Percentiles rank a stretch among this genome's conserved stretches.
phyloP scores from a whole-genome alignment of 2,113 vertebrate species.

The Arizona elegans region DNA sequence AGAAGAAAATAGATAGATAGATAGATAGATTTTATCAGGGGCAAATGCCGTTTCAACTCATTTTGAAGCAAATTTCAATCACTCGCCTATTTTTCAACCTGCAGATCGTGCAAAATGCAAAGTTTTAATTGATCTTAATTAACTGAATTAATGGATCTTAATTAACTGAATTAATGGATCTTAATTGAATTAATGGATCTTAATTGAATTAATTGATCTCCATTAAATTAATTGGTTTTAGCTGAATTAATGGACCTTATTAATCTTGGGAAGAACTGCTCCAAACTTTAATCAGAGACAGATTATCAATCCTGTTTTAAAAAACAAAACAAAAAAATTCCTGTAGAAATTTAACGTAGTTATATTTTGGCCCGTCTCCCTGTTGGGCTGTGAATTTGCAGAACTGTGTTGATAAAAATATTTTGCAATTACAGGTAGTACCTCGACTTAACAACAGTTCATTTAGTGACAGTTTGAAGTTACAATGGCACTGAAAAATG shows the following conservation, averaged over 20 bases:
- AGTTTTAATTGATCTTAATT: background rate
- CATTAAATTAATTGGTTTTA: background rate
- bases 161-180: background rate
- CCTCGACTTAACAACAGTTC: no score
- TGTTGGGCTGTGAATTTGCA: background rate
- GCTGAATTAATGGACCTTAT: background rate
- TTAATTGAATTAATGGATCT: no score
- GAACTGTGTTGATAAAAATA: background rate
- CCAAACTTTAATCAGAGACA: background rate
- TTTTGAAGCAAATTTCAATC: background rate
- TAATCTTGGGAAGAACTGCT: background rate
- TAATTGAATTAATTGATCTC: background rate
- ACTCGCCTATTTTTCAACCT: background rate
- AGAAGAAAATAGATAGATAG: no score
- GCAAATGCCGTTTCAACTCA: background rate
- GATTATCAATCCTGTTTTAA: background rate
- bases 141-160: background rate
- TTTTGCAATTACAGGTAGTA: no score
- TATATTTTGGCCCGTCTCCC: background rate
- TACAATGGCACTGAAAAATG: no score
- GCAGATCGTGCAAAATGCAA: background rate
- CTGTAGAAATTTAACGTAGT: background rate
- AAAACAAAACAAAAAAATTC: background rate
- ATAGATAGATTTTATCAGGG: no score
- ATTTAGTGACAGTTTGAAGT: no score